Evolutionary conservation across 1,140 invertebrate genomes (phyloP).

Genomic region (Neuroterus valhalla): DNA sequence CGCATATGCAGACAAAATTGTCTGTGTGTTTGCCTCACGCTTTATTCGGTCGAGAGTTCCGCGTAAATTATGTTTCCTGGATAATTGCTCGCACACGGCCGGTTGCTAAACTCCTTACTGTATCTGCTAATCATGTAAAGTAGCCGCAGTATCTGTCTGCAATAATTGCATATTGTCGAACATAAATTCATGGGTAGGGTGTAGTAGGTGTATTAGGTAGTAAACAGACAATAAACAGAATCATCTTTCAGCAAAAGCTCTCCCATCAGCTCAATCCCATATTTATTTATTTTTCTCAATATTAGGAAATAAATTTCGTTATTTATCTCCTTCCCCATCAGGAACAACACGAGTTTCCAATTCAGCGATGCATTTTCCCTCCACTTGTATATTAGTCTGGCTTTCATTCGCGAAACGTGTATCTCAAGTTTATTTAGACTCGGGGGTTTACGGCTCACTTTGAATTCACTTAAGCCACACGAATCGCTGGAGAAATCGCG

Average conservation of each 20-base stretch:
- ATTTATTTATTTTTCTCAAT: not conserved
- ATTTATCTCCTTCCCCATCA: not conserved
- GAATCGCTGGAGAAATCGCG: constrained; percentile 62
- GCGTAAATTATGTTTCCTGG: constrained; percentile 64
- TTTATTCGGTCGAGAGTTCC: constrained; percentile 41
- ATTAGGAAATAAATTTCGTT: not conserved
- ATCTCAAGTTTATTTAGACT: constrained; percentile 69
- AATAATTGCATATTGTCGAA: constrained; percentile 64
- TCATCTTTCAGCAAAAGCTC: constrained; percentile 8
- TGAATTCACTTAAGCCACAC: constrained; percentile 68
- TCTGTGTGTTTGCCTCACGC: constrained; percentile 23
- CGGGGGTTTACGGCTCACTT: constrained; percentile 69
- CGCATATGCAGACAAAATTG: too few relatives aligned
- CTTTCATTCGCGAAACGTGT: constrained; percentile 54
- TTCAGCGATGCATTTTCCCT: not conserved
- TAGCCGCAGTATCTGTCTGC: constrained; percentile 54
- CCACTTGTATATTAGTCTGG: constrained; percentile 60
- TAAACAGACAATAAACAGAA: constrained; percentile 51
- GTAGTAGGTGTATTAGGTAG: too few relatives aligned
- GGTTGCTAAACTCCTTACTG: constrained; percentile 54
- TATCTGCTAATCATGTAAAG: constrained; percentile 63
- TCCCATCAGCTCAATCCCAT: not conserved
- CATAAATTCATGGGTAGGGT: constrained; percentile 59
- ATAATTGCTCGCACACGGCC: constrained; percentile 59
- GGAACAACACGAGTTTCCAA: not conserved